These are phyloP conservation scores for Galbula dea DNA, from an alignment of 2,113 vertebrate species.

Conservation along the genomic window DNA sequence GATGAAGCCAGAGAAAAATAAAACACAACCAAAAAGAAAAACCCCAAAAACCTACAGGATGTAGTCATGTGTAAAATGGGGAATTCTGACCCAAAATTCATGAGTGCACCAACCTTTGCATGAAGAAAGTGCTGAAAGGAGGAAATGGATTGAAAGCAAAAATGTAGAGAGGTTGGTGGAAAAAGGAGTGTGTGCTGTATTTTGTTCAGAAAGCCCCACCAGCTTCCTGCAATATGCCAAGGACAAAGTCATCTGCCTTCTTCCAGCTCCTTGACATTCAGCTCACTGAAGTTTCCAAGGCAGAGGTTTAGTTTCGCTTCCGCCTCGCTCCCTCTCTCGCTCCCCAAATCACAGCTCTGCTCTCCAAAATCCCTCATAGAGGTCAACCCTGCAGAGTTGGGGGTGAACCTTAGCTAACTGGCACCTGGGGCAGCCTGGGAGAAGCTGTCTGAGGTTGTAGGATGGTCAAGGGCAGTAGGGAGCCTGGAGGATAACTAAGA, in stretches of 20 bases:
- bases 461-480: accelerated
- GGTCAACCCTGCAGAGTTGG: not conserved
- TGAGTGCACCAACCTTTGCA: not conserved
- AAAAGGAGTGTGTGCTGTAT: not conserved
- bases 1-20: conserved; percentile 28
- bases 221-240: not conserved
- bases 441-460: not conserved
- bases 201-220: not conserved
- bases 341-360: not conserved
- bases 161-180: accelerated
- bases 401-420: not conserved
- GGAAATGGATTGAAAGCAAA: not conserved
- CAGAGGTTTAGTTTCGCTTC: conserved; percentile 32
- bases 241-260: conserved; percentile 11
- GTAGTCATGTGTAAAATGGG: not conserved
- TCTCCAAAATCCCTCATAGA: not conserved
- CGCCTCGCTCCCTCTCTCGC: not conserved
- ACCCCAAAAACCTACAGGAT: not conserved
- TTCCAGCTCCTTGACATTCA: conserved; percentile 38
- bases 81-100: conserved; percentile 6
- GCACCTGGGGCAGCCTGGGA: no score
- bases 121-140: not conserved
- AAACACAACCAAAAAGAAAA: no score
- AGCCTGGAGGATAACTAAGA: not conserved
- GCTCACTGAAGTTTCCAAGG: not conserved